These are phyloP conservation scores for Sebastes matsubarae DNA, from an alignment of 2,797 vertebrate species.

Conservation along the genomic window DNA sequence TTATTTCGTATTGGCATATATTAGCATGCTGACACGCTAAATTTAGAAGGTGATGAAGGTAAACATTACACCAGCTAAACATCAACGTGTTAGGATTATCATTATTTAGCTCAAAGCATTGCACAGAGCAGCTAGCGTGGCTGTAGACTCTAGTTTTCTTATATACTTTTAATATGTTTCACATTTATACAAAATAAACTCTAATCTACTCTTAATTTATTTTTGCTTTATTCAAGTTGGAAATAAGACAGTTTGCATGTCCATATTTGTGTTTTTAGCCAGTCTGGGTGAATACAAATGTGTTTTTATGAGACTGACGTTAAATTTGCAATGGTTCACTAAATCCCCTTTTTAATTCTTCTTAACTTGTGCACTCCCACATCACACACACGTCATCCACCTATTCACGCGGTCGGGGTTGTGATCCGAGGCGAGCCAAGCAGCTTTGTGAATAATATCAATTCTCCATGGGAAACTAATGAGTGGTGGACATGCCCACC, in stretches of 20 bases:
- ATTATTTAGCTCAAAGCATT: too few species aligned
- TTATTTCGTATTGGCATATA: too few species aligned
- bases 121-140: too few species aligned
- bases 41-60: too few species aligned
- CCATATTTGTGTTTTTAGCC: not conserved
- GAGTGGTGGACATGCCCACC: slow-evolving; percentile 65
- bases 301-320: slow-evolving; percentile 25
- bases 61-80: too few species aligned
- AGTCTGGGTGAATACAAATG: not conserved
- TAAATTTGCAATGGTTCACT: slow-evolving; percentile 39
- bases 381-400: slow-evolving; percentile 27
- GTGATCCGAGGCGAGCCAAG: slow-evolving; percentile 44
- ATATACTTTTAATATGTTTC: not conserved
- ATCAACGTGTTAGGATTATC: too few species aligned
- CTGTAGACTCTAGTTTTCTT: not conserved
- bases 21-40: too few species aligned
- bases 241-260: not conserved
- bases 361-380: slow-evolving; percentile 15
- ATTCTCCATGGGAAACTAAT: slow-evolving; percentile 79
- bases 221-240: not conserved
- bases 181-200: not conserved
- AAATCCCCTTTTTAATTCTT: slow-evolving; percentile 30
- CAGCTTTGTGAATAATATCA: slow-evolving; percentile 71
- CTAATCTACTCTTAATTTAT: not conserved
- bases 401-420: slow-evolving; percentile 59